Conservation (phyloP, 2,113 vertebrate genomes). For the Seriola rivoliana region DNA sequence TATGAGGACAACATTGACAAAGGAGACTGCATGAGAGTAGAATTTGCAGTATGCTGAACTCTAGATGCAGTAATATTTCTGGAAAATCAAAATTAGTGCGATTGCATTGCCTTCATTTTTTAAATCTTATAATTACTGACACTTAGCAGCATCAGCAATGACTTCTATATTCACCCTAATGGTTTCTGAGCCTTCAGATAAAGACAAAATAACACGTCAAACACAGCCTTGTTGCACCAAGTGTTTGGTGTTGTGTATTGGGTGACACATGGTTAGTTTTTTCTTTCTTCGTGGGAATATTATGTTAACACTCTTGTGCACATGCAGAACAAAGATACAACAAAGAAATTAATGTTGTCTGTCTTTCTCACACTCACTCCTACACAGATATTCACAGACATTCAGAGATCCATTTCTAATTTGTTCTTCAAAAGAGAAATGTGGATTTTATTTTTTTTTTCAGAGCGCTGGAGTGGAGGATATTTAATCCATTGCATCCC, state of each 20-base stretch:
- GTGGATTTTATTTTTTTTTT: background rate
- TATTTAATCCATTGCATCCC: conserved; percentile 45
- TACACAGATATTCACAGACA: background rate
- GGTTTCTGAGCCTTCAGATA: background rate
- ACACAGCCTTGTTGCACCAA: background rate
- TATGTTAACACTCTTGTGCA: too few species aligned
- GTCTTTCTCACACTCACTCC: background rate
- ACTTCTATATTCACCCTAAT: background rate
- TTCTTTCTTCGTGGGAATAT: background rate
- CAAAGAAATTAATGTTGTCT: background rate
- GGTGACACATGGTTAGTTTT: background rate
- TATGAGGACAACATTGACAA: background rate
- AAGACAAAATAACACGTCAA: background rate
- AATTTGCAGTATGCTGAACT: background rate
- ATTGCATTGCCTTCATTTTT: background rate
- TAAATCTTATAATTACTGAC: conserved; percentile 1
- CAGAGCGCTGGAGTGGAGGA: background rate
- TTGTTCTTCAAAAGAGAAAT: too few species aligned
- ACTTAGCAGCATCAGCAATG: background rate
- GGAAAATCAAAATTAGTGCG: background rate
- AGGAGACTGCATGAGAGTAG: background rate
- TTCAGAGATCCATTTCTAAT: background rate
- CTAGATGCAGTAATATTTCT: background rate
- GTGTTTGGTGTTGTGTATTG: background rate
- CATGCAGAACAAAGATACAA: background rate